Evolutionary conservation across 2,113 vertebrate species (phyloP), one percentile per base, ranked within the genome.

Genomic region (Saccopteryx leptura): DNA sequence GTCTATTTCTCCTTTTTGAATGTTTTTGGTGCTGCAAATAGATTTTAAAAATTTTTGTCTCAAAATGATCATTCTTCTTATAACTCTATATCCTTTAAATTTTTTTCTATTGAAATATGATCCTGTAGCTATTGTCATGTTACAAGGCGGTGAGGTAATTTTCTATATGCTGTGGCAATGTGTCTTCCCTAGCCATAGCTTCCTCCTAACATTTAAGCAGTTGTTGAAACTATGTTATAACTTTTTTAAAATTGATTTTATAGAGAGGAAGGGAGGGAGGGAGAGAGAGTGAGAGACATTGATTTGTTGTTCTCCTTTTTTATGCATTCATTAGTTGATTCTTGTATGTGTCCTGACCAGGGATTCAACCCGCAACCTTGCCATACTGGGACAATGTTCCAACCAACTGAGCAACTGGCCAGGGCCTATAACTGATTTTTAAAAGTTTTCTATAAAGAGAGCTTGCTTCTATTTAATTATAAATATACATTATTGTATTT

Each of bases 391-490:
- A 39, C 39, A 39, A 39, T 39, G 39, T 39, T 39, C 39, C 39
- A 39, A 39, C 39, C 39, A 39, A 39, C 39, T 39, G 39, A 39
- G 39, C 39, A 39, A 39, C 39, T 39, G 39, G 39, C 39, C 39
- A 39, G 39, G 39, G 39, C 39, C 39, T 39, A 39, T 39, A 95
- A 69, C 33, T 56, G 13, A 88, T 61, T 91, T 94, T 94, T 39
- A 39, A 68, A 58, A 68, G 4, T 50, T n/a, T 93, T 21, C 54
- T 80, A 61, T 26, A 50, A 89, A 81, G 19, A 75, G 18, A 39
- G 2, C 69, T 80, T 86, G 11, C 18, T 95, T 91, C 8, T 80
- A 91, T 33, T 85, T 83, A 93, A n/a, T 26, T 83, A 6, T 66
- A 90, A 90, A 61, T 90, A 61, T 58, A 56, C 7, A 88, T 18